Conservation (phyloP, 2,797 vertebrate species). For the Chromis chromis region DNA sequence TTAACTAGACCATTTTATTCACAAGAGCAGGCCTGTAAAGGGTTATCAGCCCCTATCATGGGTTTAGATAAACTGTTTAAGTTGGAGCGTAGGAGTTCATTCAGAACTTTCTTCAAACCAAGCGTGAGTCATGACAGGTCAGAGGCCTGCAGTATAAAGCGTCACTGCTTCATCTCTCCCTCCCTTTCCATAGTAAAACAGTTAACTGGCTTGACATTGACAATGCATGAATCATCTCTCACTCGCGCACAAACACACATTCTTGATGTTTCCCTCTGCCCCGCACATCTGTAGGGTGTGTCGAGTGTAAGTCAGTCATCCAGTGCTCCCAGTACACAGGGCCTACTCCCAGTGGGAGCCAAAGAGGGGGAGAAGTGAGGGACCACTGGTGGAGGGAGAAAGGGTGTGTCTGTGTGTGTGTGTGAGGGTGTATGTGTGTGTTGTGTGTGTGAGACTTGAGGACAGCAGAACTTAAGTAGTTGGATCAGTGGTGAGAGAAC, state of each 20-base stretch:
- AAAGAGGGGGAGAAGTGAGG: slow-evolving; percentile 17
- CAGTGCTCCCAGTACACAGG: slow-evolving; percentile 19
- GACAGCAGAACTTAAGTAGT: slow-evolving; percentile 1
- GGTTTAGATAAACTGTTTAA: slow-evolving; percentile 38
- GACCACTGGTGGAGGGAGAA: background rate
- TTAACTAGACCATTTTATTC: background rate
- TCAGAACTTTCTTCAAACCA: slow-evolving; percentile 15
- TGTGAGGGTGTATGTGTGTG: slow-evolving; percentile 26
- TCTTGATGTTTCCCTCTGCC: slow-evolving; percentile 40
- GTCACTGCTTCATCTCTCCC: background rate
- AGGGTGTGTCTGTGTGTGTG: slow-evolving; percentile 25
- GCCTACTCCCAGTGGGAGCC: slow-evolving; percentile 54
- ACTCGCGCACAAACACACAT: slow-evolving; percentile 18
- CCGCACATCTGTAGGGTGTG: slow-evolving; percentile 75
- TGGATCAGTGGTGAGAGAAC: background rate
- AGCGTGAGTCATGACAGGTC: slow-evolving; percentile 22
- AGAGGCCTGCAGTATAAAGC: background rate
- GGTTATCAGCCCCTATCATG: slow-evolving; percentile 37
- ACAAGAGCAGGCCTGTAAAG: slow-evolving; percentile 3
- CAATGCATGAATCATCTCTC: slow-evolving; percentile 50
- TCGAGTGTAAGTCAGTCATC: slow-evolving; percentile 36
- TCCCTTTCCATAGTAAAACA: slow-evolving; percentile 35
- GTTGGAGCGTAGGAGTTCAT: background rate
- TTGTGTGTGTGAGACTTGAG: slow-evolving; percentile 7
- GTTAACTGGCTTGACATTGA: slow-evolving; percentile 22